Evolutionary conservation across 2,888 invertebrate species (phyloP), one percentile per base, ranked within the genome.

Genomic region (Drosophila algonquin): DNA sequence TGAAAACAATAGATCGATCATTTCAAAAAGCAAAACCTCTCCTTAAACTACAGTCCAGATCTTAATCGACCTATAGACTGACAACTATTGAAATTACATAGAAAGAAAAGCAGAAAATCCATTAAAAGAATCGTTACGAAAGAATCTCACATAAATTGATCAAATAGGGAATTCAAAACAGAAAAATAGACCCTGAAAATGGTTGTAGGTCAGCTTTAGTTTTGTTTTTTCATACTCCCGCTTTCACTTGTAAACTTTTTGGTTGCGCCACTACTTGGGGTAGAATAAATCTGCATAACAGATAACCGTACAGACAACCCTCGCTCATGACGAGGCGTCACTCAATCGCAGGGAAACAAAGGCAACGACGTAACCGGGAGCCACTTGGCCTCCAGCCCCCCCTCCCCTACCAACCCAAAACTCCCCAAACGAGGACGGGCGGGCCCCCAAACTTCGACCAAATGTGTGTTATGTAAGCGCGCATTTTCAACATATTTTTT

Each of bases 391-490:
- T 45, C 63, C 63, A 56, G 70, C 52, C 32, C 70, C 62, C 54
- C 59, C 35, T 47, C 21, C 63, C 2, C 65, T 68, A 24, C 56
- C 48, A 50, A 68, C 44, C 67, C 48, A 30, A 52, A 69, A 69
- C 67, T 67, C 70, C 70, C 69, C 67, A 67, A 67, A 52, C 58
- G 58, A 8, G 18, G 16, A 18, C n/a, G 40, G 40, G 40, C 40
- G 62, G 69, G 51, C 64, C 18, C 67, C 57, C 57, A 55, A 67
- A 57, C 74, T 73, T 64, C 53, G 57, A 54, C 40, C 73, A 21
- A 51, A 65, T 73, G 64, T 57, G 57, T 72, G 72, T 72, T 72
- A 72, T 73, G 72, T 72, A 72, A 72, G 65, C 65, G 72, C 57
- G 54, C 65, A 72, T 76, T 60, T 75, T 65, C 65, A 48, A 60